Evolutionary conservation across 2,888 invertebrate species (phyloP), one percentile per base, ranked within the genome.

Genomic region (Synergus laeviventris): DNA sequence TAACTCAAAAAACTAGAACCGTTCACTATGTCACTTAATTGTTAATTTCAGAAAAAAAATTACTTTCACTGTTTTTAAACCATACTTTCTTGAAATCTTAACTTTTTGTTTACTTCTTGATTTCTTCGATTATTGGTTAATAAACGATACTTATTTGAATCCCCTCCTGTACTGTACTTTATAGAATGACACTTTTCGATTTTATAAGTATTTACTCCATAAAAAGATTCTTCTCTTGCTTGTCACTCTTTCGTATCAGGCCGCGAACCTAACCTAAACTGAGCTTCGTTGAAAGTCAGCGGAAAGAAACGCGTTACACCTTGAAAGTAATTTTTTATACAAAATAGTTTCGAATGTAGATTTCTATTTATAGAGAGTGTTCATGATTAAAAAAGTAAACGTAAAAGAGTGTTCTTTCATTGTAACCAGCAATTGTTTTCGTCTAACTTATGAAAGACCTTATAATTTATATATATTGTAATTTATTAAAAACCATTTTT

Each of bases 1-100:
- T 21, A 64, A 42, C n/a, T 36, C 11, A 18, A 64, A 64, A 64
- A 42, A 39, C 64, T 62, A n/a, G n/a, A 9, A 18, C 0, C 75
- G 75, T 76, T 76, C 75, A 76, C 76, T 61, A 12, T 42, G 24
- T 60, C 74, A 62, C 75, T 54, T 74, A 18, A 9, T 54, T n/a
- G 0, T n/a, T 9, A 59, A 59, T 5, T 64, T 61, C 75, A 56
- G 61, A 73, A 59, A 24, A 66, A 74, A 24, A 36, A 61, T 16
- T 5, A 62, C 36, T 36, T 11, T 62, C 38, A 62, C 18, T n/a
- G 21, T 76, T 78, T 78, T 79, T 77, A 36, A 38, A 70, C 70
- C 8, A n/a, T n/a, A 70, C 31, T 49, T 49, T 49, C 14, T 18
- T 31, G 12, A 14, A 8, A 5, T 64, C 18, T 39, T 24, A 59